Percentiles rank a stretch among this genome's conserved stretches.
These are phyloP conservation scores for Garra rufa DNA, from an alignment of 2,113 vertebrate species.

Conservation along the genomic window DNA sequence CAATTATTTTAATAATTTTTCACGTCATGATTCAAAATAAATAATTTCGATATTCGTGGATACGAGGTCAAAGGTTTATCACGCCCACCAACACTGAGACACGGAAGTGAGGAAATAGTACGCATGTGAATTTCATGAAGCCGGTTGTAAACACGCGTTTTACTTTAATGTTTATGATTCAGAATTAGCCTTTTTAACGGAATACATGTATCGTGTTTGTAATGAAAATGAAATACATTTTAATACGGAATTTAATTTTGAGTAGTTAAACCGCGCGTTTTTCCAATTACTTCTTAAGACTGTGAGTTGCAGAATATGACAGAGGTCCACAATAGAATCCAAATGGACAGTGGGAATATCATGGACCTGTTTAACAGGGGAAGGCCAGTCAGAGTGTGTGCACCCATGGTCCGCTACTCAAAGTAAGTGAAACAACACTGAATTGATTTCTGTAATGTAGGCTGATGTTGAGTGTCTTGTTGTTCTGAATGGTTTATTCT, in stretches of 20 bases:
- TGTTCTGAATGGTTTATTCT: neutral
- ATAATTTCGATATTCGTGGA: neutral
- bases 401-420: slow-evolving; percentile 98
- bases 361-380: slow-evolving; percentile 88
- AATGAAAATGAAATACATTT: neutral
- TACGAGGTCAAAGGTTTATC: neutral
- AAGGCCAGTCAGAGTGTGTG: slow-evolving; percentile 87
- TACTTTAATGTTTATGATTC: neutral
- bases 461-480: neutral
- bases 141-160: neutral
- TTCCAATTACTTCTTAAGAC: neutral
- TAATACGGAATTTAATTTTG: neutral
- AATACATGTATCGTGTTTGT: neutral
- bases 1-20: neutral
- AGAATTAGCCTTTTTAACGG: neutral
- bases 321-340: neutral
- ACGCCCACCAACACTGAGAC: neutral
- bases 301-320: neutral
- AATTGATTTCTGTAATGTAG: no score
- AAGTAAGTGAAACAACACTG: slow-evolving; percentile 82
- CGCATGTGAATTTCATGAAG: neutral
- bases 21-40: neutral
- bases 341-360: slow-evolving; percentile 57
- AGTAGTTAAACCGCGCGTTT: neutral
- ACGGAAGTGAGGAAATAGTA: neutral